Conservation (phyloP, 2,797 vertebrate genomes). For the Luscinia megarhynchos region DNA sequence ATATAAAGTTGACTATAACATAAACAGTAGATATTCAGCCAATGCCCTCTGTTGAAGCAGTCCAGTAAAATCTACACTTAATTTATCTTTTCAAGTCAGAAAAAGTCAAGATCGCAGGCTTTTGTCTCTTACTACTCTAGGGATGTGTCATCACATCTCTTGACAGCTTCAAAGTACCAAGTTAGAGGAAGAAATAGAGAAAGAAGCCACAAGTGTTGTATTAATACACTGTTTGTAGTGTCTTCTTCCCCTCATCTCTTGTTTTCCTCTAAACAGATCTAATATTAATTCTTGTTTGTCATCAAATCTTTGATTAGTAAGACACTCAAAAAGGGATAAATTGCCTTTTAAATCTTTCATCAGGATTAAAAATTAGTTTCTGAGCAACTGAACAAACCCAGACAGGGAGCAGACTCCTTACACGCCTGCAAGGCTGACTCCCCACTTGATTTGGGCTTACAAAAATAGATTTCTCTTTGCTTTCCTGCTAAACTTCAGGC, state of each 20-base stretch:
- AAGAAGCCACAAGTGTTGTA: neutral
- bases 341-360: neutral
- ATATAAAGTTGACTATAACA: fast-evolving
- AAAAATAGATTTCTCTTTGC: conserved; percentile 6
- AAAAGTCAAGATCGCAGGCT: neutral
- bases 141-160: neutral
- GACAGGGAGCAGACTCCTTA: neutral
- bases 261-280: neutral
- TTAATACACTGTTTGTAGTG: neutral
- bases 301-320: neutral
- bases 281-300: neutral
- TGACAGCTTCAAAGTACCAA: neutral
- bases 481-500: conserved; percentile 18
- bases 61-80: neutral
- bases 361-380: neutral
- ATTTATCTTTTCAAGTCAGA: neutral
- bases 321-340: neutral
- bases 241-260: neutral
- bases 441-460: neutral
- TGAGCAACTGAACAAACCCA: neutral
- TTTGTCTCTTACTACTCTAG: neutral
- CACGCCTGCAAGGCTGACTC: neutral
- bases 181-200: neutral
- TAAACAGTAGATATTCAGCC: neutral
- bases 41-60: neutral